Conservation (phyloP, 2,113 vertebrate genomes). For the Fulica atra region DNA sequence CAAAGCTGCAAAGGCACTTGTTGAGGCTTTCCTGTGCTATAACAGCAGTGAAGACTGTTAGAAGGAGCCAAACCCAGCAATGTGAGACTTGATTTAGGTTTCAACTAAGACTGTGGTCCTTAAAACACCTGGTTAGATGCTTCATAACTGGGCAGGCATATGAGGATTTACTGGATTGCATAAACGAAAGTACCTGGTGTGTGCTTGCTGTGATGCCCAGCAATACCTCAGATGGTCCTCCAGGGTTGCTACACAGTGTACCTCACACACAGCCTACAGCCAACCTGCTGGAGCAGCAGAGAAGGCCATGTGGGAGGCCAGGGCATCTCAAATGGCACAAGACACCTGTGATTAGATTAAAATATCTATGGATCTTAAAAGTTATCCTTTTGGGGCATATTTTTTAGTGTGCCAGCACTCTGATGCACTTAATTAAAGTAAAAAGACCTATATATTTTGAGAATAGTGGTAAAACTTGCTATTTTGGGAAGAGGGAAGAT, state of each 20-base stretch:
- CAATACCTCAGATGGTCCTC: background rate
- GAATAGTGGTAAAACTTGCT: background rate
- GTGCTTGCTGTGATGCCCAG: background rate
- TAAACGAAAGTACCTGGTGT: background rate
- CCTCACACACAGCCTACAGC: fast-evolving
- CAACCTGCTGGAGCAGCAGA: background rate
- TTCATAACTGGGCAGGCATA: background rate
- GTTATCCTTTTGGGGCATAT: background rate
- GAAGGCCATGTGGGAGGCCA: background rate
- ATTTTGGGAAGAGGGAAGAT: background rate
- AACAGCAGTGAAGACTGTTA: background rate
- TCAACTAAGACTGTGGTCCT: background rate
- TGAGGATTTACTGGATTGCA: background rate
- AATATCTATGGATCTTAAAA: background rate
- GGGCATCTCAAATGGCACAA: background rate
- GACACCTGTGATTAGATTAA: background rate
- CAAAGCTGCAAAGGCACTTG: background rate
- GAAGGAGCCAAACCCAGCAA: background rate
- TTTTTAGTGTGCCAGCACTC: background rate
- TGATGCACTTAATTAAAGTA: background rate
- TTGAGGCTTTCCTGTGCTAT: background rate
- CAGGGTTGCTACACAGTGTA: background rate
- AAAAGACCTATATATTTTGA: background rate
- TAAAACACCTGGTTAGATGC: background rate
- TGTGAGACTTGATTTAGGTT: background rate